Evolutionary conservation across 1,140 invertebrate genomes (phyloP), one percentile per base, ranked within the genome.

Genomic region (Cyclina sinensis): DNA sequence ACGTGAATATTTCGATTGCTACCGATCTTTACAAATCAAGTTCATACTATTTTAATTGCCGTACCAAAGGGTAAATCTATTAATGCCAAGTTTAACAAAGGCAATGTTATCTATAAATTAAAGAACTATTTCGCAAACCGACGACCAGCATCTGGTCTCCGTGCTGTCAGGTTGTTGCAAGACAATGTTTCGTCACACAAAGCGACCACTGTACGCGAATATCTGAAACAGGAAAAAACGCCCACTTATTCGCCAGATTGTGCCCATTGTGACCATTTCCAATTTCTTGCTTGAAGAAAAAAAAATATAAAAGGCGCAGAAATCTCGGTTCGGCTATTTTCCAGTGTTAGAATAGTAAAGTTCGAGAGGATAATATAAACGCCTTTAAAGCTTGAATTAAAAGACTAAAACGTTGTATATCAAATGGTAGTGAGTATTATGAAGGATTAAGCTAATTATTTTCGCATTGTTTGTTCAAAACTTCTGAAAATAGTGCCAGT

Each of bases 171-270:
- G n/a, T n/a, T n/a, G n/a, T n/a, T n/a, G n/a, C n/a, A n/a, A n/a
- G n/a, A n/a, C n/a, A n/a, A n/a, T n/a, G n/a, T n/a, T n/a, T n/a
- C n/a, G n/a, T n/a, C n/a, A n/a, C n/a, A n/a, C n/a, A n/a, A n/a
- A n/a, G n/a, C n/a, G 24, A 16, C 76, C 30, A 51, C 35, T 24
- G 48, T 54, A 32, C 3, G 46, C 27, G 37, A 79, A 51, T 79
- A 54, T 57, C 76, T 79, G 76, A 79, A 79, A 57, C 46, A 79
- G 76, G 24, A 54, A n/a, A n/a, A n/a, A n/a, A 57, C n/a, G 32
- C 76, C 43, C 54, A 27, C 48, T 54, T 79, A 79, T 57, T 54
- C 24, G 46, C 76, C 76, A 30, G 51, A 57, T 74, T 7, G 39
- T 43, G 70, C n/a, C n/a, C n/a, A n/a, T n/a, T n/a, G n/a, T n/a